Percentiles rank a stretch among this genome's conserved stretches.
Conservation (phyloP, 2,113 vertebrate genomes). For the Loxodonta africana region DNA sequence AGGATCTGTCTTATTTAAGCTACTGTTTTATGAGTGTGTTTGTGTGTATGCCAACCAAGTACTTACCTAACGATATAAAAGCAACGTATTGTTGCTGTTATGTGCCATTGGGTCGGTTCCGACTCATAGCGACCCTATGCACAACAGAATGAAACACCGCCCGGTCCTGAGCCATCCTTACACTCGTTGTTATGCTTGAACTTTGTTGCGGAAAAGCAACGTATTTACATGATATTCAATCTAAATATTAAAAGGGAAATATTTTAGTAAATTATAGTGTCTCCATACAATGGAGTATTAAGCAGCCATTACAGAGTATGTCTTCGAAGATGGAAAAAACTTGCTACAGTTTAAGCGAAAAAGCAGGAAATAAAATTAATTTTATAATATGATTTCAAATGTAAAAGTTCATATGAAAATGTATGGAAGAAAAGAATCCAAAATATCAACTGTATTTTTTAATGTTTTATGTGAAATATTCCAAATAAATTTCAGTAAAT, state of each 20-base stretch:
- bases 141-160: too few relatives aligned
- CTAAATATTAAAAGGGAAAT: background rate
- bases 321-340: background rate
- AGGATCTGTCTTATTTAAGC: background rate
- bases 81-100: background rate
- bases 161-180: too few relatives aligned
- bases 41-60: background rate
- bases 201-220: background rate
- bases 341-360: constrained; percentile 3
- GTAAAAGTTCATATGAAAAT: background rate
- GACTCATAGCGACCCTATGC: too few relatives aligned
- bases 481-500: background rate
- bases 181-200: too few relatives aligned
- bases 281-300: background rate
- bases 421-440: background rate
- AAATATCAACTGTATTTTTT: background rate
- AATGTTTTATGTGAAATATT: background rate
- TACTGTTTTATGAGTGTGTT: too few relatives aligned
- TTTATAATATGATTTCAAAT: background rate
- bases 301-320: background rate
- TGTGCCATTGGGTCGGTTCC: too few relatives aligned
- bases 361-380: background rate
- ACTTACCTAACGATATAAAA: background rate
- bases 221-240: background rate
- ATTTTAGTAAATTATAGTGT: background rate